A percentile compares a stretch with the other conserved stretches of the same genome.
phyloP scores from a whole-genome alignment of 2,113 vertebrate species.

The Sturnira hondurensis region DNA sequence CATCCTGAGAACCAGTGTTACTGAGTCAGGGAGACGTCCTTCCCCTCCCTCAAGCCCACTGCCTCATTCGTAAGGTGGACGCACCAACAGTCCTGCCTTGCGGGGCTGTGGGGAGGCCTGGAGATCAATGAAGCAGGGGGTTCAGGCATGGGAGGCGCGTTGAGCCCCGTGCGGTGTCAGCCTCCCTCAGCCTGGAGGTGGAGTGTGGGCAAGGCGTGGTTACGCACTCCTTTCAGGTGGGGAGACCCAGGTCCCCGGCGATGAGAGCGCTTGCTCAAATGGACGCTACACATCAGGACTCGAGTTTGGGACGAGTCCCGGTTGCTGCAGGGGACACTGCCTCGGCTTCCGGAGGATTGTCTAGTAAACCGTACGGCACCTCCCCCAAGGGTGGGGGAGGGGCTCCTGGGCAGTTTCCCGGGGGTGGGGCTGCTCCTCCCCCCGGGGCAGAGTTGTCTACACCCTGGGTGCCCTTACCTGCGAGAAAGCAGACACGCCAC shows the following conservation, averaged over 20 bases:
- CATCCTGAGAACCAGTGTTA: too few species aligned
- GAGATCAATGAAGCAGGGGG: not conserved
- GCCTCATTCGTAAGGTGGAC: not conserved
- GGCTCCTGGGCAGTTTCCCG: not conserved
- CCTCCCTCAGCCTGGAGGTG: rapidly evolving
- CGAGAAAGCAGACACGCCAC: conserved; percentile 95
- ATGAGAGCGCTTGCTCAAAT: not conserved
- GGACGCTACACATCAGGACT: not conserved
- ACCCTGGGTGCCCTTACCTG: conserved; percentile 77
- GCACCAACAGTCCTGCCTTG: not conserved
- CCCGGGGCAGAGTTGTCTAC: not conserved
- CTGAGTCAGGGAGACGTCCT: not conserved
- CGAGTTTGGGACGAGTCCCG: not conserved
- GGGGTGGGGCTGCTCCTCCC: not conserved
- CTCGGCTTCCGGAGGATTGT: rapidly evolving
- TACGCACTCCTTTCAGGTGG: not conserved
- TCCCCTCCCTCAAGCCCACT: not conserved
- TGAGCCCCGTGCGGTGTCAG: not conserved
- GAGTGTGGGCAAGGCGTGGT: not conserved
- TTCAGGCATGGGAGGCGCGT: rapidly evolving
- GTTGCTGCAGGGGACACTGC: rapidly evolving
- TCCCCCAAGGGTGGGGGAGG: too few species aligned
- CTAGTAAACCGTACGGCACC: too few species aligned
- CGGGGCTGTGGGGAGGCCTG: not conserved
- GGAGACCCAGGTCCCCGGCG: rapidly evolving